Evolutionary conservation across 2,888 invertebrate species (phyloP), one percentile per base, ranked within the genome.

Genomic region (Catocala fraxini): DNA sequence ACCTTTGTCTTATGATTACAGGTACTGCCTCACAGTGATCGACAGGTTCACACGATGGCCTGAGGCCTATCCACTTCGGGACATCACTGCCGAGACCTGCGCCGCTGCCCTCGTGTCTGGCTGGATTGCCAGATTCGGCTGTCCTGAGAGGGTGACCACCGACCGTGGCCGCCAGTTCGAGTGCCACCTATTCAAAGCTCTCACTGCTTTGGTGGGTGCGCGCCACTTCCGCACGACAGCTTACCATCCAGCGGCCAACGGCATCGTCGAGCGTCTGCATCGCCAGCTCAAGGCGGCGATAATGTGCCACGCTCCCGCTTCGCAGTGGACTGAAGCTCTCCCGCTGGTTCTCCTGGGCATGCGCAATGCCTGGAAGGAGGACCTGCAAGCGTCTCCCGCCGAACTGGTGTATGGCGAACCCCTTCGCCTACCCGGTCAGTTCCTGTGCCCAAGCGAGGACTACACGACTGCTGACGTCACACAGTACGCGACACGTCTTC

Each of bases 281-380:
- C 48, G 48, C 4, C 48, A 48, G 11, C 48, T 48, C 4, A 46
- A 54, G 46, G 75, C 87, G 0, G 83, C 90, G 0, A 76, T 80
- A 1, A 71, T 59, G 43, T 79, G 77, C 55, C 79, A 79, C 15
- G 15, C 15, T 15, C 41, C 53, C 0, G 54, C 48, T 0, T 6
- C 51, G 0, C 56, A 46, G 7, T 82, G 80, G 72, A 54, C 56
- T 0, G 70, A 71, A n/a, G 51, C 45, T 0, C 57, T 75, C 0
- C 15, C 15, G 15, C 15, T 15, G 15, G 15, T 15, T 15, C 15
- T 15, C 15, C 15, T 15, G 15, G 15, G 15, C 15, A 15, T 15
- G 15, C 15, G 15, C 15, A 15, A 15, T 15, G 15, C 15, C 15
- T 15, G 15, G 15, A 15, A 15, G 2, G 15, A 15, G 15, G 15